Conservation (phyloP, 2,797 vertebrate genomes). For the Girardinus metallicus region DNA sequence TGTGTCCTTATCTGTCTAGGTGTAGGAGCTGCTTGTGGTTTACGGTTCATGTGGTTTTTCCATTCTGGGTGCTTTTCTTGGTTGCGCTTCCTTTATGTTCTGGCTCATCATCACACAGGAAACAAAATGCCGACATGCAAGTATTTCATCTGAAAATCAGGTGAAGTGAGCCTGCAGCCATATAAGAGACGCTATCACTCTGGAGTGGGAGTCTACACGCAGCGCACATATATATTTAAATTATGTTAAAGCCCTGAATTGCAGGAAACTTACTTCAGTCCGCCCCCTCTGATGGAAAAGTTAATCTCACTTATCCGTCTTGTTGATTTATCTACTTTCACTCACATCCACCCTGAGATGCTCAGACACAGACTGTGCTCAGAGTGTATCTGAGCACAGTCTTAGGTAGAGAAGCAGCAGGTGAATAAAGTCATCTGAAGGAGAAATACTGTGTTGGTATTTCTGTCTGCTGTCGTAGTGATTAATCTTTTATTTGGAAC, state of each 20-base stretch:
- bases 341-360: slow-evolving; percentile 21
- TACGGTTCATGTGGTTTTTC: slow-evolving; percentile 66
- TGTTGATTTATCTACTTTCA: slow-evolving; percentile 26
- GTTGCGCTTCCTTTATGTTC: slow-evolving; percentile 43
- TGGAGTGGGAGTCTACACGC: slow-evolving; percentile 48
- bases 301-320: slow-evolving; percentile 26
- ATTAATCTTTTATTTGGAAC: background rate
- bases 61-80: slow-evolving; percentile 55
- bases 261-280: slow-evolving; percentile 35
- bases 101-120: slow-evolving; percentile 58
- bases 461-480: background rate
- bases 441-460: background rate
- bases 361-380: background rate
- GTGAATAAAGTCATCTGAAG: slow-evolving; percentile 1
- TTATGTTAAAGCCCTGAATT: slow-evolving; percentile 35
- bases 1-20: slow-evolving; percentile 30
- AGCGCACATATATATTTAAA: slow-evolving; percentile 31
- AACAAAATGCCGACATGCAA: slow-evolving; percentile 39
- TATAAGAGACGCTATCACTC: slow-evolving; percentile 26
- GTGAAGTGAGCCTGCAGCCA: slow-evolving; percentile 38
- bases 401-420: slow-evolving; percentile 11
- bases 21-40: slow-evolving; percentile 35
- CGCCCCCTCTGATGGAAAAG: slow-evolving; percentile 41
- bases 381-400: background rate
- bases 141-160: slow-evolving; percentile 51